Base-by-base conservation (phyloP, 2,797 vertebrate species). In the Tolypeutes matacus region DNA sequence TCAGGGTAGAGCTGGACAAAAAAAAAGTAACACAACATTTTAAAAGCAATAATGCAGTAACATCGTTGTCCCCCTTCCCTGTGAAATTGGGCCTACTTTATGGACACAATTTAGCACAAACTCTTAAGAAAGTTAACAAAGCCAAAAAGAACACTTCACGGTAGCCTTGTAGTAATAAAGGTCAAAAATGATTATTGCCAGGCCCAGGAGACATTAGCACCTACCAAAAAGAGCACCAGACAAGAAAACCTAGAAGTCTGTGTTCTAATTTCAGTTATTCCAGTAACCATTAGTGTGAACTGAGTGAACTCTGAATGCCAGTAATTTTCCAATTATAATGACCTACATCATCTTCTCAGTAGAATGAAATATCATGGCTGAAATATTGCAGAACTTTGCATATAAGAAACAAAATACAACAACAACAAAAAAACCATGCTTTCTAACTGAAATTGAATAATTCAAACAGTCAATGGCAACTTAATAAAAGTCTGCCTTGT, bases 121-220 rank as follows among this genome's bases (percentile, higher is more conserved):
- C 84, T 87, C 64, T 21, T 86, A 94, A 92, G 42, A 93, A 97
- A 97, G 42, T 64, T 90, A 77, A 93, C 88, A 97, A 93, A 97
- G 67, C 83, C 29, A 39, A 15, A 91, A 95, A n/a, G n/a, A 93
- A 34, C 56, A 94, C 64, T 89, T 95, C 62, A 89, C 62, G 86
- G 76, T 46, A 86, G 80, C 39, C 39, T 39, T 83, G 46, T 31
- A 86, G 72, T 95, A 29, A 51, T 80, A 86, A 97, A 97, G 83
- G 94, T 96, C 93, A 76, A 53, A 94, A 94, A n/a, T 69, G 83
- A 95, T 95, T 95, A 95, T 76, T 89, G 39, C 83, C 76, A 85
- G 64, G 29, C 36, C 82, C 73, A 56, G 84, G 86, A 90, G 73
- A 92, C 39, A 86, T 78, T 15, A 46, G n/a, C 42, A 94, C 34